Evolutionary conservation across 2,888 invertebrate genomes (phyloP).

Genomic region (Lydus trimaculatus): DNA sequence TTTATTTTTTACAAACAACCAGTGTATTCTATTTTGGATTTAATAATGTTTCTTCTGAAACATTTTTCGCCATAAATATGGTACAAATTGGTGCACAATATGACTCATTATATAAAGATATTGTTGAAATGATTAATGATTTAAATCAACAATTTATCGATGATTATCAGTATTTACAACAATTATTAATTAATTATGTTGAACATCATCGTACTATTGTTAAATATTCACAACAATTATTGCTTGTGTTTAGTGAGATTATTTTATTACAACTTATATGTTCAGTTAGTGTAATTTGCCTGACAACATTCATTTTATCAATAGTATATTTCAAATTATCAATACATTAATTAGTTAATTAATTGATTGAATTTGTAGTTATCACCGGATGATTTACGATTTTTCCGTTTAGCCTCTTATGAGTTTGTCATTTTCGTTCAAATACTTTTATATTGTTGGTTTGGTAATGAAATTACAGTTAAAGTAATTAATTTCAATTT

Average conservation of each 20-base stretch:
- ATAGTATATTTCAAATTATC: not conserved
- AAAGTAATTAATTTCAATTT: not conserved
- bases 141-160: not conserved
- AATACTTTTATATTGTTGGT: conserved; percentile 19
- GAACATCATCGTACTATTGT: not conserved
- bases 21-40: conserved; percentile 16
- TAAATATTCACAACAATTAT: not conserved
- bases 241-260: not conserved
- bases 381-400: conserved; percentile 10
- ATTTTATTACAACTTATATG: not conserved
- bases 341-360: not conserved
- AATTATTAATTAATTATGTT: not conserved
- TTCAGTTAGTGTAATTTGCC: not conserved
- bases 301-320: conserved; percentile 5
- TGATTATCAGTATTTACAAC: conserved; percentile 6
- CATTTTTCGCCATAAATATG: conserved; percentile 22
- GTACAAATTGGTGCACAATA: conserved; percentile 25
- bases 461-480: conserved; percentile 18
- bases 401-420: not conserved
- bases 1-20: conserved; percentile 8
- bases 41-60: conserved; percentile 19
- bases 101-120: conserved; percentile 19
- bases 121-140: conserved; percentile 3
- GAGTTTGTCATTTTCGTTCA: not conserved
- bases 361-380: conserved; percentile 6